These are phyloP conservation scores for Folsomia candida DNA, from an alignment of 2,888 invertebrate species.

Conservation along the genomic window DNA sequence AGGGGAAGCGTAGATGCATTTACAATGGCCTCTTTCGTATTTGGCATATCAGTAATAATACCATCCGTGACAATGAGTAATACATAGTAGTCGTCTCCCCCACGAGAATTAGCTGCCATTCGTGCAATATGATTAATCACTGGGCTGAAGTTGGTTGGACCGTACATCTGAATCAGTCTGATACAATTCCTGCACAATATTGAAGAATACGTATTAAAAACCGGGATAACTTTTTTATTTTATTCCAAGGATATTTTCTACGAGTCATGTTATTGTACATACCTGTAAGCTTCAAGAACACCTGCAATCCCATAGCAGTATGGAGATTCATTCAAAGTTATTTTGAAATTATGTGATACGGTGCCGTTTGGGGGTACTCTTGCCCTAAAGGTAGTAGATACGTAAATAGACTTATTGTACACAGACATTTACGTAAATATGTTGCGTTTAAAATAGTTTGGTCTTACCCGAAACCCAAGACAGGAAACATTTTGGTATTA, in stretches of 20 bases:
- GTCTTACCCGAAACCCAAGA: slow-evolving; percentile 55
- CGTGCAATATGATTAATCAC: slow-evolving; percentile 56
- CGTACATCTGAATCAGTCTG: slow-evolving; percentile 56
- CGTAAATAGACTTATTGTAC: no score
- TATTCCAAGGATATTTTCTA: no score
- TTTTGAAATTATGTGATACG: slow-evolving; percentile 58
- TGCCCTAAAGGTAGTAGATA: no score
- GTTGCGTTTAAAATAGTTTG: no score
- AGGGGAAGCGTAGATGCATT: slow-evolving; percentile 61
- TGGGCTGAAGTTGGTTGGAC: slow-evolving; percentile 62
- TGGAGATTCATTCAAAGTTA: slow-evolving; percentile 55
- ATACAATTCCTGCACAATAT: slow-evolving; percentile 46
- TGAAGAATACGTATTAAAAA: slow-evolving; percentile 2
- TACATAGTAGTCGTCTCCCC: slow-evolving; percentile 57
- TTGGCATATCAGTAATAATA: slow-evolving; percentile 61
- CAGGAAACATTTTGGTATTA: slow-evolving; percentile 58
- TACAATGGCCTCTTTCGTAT: slow-evolving; percentile 57
- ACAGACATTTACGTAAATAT: no score
- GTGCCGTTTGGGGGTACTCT: slow-evolving; percentile 57
- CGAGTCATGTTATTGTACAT: neutral
- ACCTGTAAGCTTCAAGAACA: slow-evolving; percentile 57
- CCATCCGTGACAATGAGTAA: slow-evolving; percentile 61
- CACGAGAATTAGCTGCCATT: slow-evolving; percentile 54
- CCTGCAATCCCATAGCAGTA: slow-evolving; percentile 55
- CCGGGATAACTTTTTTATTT: no score